These are phyloP conservation scores for Trissolcus basalis DNA, from an alignment of 1,140 invertebrate genomes.

Conservation along the genomic window DNA sequence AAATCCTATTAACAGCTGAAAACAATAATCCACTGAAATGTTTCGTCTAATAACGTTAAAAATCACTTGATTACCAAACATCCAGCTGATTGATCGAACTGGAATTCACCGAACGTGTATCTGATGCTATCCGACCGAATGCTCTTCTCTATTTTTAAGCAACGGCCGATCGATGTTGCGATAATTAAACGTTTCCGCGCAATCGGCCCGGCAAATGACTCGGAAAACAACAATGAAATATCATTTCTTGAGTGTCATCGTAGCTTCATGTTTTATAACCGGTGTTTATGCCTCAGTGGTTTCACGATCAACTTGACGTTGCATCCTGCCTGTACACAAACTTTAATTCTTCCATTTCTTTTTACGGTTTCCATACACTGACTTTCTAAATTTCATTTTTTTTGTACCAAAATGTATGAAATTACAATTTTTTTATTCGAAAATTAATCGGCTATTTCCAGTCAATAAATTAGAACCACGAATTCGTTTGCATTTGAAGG, in stretches of 20 bases:
- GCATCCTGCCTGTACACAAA: background rate
- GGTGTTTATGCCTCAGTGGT: constrained; percentile 10
- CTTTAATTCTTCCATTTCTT: background rate
- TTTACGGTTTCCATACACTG: background rate
- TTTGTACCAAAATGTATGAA: too few relatives aligned
- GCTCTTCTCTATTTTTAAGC: constrained; percentile 5
- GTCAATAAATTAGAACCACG: too few relatives aligned
- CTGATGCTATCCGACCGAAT: constrained; percentile 2
- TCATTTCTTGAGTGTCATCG: constrained; percentile 1
- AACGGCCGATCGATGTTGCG: constrained; percentile 5
- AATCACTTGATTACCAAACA: too few relatives aligned
- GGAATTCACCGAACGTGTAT: too few relatives aligned
- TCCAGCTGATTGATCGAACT: too few relatives aligned
- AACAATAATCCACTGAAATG: too few relatives aligned
- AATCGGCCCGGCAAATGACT: constrained; percentile 14
- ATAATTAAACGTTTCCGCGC: constrained; percentile 11
- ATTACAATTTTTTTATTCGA: too few relatives aligned
- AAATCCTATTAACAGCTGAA: too few relatives aligned
- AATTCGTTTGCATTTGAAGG: too few relatives aligned
- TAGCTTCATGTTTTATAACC: constrained; percentile 7
- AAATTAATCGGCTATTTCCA: too few relatives aligned
- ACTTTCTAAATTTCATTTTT: too few relatives aligned
- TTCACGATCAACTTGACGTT: background rate
- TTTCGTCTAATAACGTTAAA: too few relatives aligned
- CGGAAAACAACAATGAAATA: constrained; percentile 17